These are phyloP conservation scores for Lottia gigantea DNA, from an alignment of 2,888 invertebrate genomes.

Conservation along the genomic window DNA sequence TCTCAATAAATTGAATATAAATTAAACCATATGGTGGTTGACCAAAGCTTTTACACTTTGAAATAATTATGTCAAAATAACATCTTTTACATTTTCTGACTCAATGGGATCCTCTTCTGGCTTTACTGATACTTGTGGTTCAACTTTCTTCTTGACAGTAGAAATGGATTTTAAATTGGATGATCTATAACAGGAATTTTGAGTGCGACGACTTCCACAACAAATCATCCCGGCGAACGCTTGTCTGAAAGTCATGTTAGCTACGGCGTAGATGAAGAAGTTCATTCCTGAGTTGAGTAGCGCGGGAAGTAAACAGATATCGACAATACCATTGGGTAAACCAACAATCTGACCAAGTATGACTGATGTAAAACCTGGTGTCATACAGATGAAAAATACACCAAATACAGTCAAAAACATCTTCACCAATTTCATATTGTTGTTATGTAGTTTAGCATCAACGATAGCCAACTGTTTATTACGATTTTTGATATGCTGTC, in stretches of 20 bases:
- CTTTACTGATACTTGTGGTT: too few relatives aligned
- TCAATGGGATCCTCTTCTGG: too few relatives aligned
- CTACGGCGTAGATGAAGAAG: conserved; percentile 27
- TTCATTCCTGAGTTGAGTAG: conserved; percentile 31
- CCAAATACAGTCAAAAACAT: conserved; percentile 31
- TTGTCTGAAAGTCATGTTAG: conserved; percentile 26
- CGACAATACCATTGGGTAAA: conserved; percentile 13
- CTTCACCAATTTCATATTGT: conserved; percentile 23
- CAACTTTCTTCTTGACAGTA: too few relatives aligned
- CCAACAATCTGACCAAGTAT: conserved; percentile 25
- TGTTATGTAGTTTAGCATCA: neutral
- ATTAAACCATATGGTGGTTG: too few relatives aligned
- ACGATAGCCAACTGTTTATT: neutral
- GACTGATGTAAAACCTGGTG: conserved; percentile 21
- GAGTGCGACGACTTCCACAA: neutral
- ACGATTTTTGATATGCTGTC: neutral
- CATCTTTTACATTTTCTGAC: too few relatives aligned
- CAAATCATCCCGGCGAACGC: conserved; percentile 23
- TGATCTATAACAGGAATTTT: too few relatives aligned
- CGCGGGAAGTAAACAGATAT: conserved; percentile 19
- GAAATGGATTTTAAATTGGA: too few relatives aligned
- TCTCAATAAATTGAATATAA: too few relatives aligned
- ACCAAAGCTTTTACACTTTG: too few relatives aligned
- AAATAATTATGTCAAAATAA: too few relatives aligned
- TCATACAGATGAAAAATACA: conserved; percentile 29